Base-by-base conservation (phyloP, 1,140 invertebrate species). In the Tenebrio molitor region DNA sequence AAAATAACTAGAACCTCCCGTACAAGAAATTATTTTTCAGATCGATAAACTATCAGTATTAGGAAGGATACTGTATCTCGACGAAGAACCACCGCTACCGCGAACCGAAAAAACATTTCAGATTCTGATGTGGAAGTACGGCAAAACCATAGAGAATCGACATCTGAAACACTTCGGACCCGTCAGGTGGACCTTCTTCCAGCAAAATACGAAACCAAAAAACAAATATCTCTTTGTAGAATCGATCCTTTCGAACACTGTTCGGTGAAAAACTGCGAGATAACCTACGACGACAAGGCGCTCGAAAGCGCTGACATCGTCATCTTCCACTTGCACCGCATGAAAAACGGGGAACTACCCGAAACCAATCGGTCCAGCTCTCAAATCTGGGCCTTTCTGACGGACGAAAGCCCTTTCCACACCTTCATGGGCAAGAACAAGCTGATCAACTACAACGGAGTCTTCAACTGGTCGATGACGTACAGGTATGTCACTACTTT, bases 401-500 rank as follows among this genome's bases (percentile, higher is more conserved):
- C 85, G 0, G 87, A 90, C 70, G 89, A 91, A 80, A 88, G 87
- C 19, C 88, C 89, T 0, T 76, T 82, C 5, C 75, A 88, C 44
- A 88, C 87, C 0, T 88, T 88, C 75, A 58, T 87, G 3, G 77
- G 58, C 5, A 76, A 80, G 42, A 74, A 76, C 16, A 79, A 78
- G 14, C 71, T 89, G 23, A 78, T 77, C 1, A 76, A 86, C 23
- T 89, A 88, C 64, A 84, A 88, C 62, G 84, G 86, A 17, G 16
- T 89, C 4, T 92, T 93, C 77, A 93, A 93, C 79, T 93, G 91
- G 91, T 91, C 91, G 0, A 93, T 93, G 91, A 89, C 87, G 1
- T 93, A 92, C 76, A 85, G 89, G 82, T 85, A 79, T 70, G n/a
- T n/a, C n/a, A n/a, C n/a, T n/a, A n/a, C n/a, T n/a, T n/a, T n/a